Percentiles rank a stretch among this genome's conserved stretches.
Conservation (phyloP, 2,797 vertebrate genomes). For the Muscicapa striata region DNA sequence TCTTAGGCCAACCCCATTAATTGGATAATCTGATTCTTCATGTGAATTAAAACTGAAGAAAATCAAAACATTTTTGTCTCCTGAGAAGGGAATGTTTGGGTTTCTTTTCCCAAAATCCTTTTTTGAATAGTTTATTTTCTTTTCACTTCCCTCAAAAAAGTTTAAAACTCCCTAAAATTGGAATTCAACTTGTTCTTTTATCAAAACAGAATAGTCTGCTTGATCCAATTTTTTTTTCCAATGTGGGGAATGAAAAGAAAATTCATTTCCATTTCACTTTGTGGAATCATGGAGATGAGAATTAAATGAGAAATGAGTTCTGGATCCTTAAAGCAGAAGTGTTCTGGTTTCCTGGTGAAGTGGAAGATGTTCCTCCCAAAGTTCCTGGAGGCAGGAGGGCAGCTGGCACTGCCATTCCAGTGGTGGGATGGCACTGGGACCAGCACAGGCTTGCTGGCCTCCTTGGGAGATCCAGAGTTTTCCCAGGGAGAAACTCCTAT, state of each 20-base stretch:
- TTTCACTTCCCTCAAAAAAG: background rate
- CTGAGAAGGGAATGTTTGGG: background rate
- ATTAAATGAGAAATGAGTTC: background rate
- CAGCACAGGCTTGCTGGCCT: background rate
- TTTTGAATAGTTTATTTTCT: background rate
- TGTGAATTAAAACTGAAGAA: background rate
- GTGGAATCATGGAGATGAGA: background rate
- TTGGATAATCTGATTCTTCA: background rate
- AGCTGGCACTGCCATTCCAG: background rate
- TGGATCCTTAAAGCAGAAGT: background rate
- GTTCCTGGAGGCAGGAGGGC: background rate
- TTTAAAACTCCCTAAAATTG: background rate
- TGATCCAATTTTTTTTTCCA: background rate
- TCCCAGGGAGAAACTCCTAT: background rate
- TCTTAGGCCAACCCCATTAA: background rate
- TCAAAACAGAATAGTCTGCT: background rate
- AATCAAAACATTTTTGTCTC: background rate
- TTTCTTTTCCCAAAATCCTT: background rate
- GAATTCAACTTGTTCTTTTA: background rate
- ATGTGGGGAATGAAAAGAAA: background rate
- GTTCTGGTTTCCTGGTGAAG: background rate
- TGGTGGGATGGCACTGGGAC: background rate
- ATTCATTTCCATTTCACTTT: background rate
- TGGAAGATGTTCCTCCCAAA: background rate
- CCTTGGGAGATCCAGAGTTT: background rate